phyloP scores from a whole-genome alignment of 2,888 invertebrate genomes.

The Liopterus haemorrhoidalis region DNA sequence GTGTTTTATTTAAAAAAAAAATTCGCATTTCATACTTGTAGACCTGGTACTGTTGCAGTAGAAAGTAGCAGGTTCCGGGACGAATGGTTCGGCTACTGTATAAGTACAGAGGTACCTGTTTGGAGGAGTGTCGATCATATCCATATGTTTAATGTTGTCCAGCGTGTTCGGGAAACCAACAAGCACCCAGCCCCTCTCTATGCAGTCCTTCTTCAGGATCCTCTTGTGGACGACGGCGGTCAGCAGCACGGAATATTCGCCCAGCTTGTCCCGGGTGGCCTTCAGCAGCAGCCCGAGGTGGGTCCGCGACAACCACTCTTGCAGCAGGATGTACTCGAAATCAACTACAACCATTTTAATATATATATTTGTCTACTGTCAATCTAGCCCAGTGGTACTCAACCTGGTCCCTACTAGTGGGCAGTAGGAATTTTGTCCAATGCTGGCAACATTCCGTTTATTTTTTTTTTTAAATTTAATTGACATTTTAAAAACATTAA shows the following conservation, averaged over 20 bases:
- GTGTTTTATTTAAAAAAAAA: too few species aligned
- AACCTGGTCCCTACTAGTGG: too few species aligned
- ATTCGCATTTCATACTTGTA: too few species aligned
- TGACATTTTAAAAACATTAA: too few species aligned
- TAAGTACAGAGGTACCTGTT: slow-evolving; percentile 49
- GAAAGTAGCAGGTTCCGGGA: too few species aligned
- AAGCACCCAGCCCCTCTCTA: slow-evolving; percentile 58
- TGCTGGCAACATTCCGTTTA: too few species aligned
- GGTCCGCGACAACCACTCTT: slow-evolving; percentile 44
- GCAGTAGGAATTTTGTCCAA: too few species aligned
- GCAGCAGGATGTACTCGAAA: slow-evolving; percentile 51
- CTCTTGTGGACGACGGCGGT: slow-evolving; percentile 44
- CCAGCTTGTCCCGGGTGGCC: slow-evolving; percentile 39
- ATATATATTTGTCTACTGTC: too few species aligned
- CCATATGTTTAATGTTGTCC: slow-evolving; percentile 55
- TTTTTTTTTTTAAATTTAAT: too few species aligned
- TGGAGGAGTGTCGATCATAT: slow-evolving; percentile 55
- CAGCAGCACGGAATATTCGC: slow-evolving; percentile 42
- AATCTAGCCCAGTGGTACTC: too few species aligned
- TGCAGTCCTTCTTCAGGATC: slow-evolving; percentile 50
- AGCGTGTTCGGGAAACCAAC: slow-evolving; percentile 54
- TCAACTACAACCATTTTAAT: slow-evolving; percentile 51
- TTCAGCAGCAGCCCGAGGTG: slow-evolving; percentile 40
- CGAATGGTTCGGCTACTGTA: too few species aligned
- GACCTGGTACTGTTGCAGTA: slow-evolving; percentile 31